These are phyloP conservation scores for Thalpophila matura DNA, from an alignment of 2,888 invertebrate species.

Conservation along the genomic window DNA sequence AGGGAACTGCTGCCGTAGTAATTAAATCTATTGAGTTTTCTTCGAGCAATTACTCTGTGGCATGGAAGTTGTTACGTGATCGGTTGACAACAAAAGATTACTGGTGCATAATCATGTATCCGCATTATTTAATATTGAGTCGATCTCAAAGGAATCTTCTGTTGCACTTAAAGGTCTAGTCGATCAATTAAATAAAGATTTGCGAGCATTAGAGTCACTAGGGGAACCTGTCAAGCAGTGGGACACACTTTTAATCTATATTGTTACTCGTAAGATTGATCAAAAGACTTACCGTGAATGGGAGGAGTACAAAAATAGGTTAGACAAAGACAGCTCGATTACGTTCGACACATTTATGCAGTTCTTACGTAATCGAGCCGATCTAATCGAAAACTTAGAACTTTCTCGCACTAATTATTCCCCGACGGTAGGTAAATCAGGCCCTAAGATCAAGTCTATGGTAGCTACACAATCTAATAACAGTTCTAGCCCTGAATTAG, in stretches of 20 bases:
- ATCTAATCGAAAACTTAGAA: conserved; percentile 55
- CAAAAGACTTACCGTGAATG: conserved; percentile 56
- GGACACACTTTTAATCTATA: conserved; percentile 61
- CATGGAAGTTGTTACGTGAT: conserved; percentile 57
- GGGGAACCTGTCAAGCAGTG: conserved; percentile 53
- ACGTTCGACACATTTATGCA: conserved; percentile 40
- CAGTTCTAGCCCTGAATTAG: not conserved
- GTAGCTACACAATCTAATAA: not conserved
- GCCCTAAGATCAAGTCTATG: not conserved
- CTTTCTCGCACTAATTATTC: conserved; percentile 4
- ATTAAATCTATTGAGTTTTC: conserved; percentile 55
- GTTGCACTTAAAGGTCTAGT: conserved; percentile 40
- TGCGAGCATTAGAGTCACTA: conserved; percentile 50
- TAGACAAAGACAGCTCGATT: conserved; percentile 29
- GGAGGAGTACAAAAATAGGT: conserved; percentile 54
- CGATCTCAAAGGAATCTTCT: conserved; percentile 53
- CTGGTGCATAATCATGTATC: conserved; percentile 56
- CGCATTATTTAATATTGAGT: conserved; percentile 52
- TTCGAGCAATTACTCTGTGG: conserved; percentile 45
- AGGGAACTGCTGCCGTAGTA: conserved; percentile 51
- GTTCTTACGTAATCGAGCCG: conserved; percentile 51
- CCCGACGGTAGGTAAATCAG: not conserved
- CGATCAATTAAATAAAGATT: conserved; percentile 58
- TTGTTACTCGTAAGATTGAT: conserved; percentile 58
- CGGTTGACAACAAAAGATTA: conserved; percentile 55